These are phyloP conservation scores for Baryphthengus martii DNA, from an alignment of 2,113 vertebrate genomes.

Conservation along the genomic window DNA sequence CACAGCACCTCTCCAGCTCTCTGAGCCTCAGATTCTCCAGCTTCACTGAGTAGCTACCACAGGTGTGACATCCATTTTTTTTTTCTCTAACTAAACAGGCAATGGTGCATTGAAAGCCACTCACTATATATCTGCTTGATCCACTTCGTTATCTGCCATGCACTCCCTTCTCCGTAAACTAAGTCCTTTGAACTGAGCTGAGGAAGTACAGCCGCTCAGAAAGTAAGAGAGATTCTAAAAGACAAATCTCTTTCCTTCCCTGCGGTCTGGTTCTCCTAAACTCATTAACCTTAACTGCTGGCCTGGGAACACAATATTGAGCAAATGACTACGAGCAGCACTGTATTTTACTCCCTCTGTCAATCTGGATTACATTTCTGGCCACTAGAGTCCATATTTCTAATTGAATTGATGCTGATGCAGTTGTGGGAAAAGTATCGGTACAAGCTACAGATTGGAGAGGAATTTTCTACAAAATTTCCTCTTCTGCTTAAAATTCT, in stretches of 20 bases:
- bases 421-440: background rate
- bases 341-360: background rate
- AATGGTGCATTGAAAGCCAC: background rate
- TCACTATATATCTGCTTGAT: background rate
- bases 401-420: background rate
- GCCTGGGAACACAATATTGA: background rate
- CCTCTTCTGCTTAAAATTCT: background rate
- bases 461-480: background rate
- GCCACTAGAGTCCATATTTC: background rate
- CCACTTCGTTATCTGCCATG: background rate
- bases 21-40: background rate
- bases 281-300: background rate
- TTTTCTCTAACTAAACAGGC: background rate
- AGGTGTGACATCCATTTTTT: background rate
- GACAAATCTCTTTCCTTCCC: background rate
- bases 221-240: background rate
- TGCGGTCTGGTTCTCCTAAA: background rate
- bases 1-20: background rate
- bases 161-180: background rate
- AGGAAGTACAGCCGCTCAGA: background rate
- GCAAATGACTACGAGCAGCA: background rate
- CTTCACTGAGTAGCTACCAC: background rate
- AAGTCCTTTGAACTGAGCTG: background rate
- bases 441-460: rapidly evolving
- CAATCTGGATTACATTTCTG: background rate